A percentile compares a stretch with the other conserved stretches of the same genome.
Evolutionary conservation across 2,888 invertebrate species (phyloP).

Genomic region (Buathra laborator): DNA sequence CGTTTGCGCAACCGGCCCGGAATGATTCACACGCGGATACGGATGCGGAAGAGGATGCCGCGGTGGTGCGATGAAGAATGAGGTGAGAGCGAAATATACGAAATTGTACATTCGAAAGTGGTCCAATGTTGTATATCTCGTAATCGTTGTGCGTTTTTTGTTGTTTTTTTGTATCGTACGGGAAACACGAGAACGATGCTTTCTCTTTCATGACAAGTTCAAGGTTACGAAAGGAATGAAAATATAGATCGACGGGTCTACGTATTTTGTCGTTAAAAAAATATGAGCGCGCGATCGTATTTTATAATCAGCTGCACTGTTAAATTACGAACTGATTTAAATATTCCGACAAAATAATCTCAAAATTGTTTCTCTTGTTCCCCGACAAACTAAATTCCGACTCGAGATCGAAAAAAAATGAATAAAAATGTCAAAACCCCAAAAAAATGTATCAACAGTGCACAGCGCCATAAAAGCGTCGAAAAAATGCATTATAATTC

Average conservation of each 20-base stretch:
- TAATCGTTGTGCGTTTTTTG: slow-evolving; percentile 35
- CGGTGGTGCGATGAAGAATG: slow-evolving; percentile 11
- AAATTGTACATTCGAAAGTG: slow-evolving; percentile 53
- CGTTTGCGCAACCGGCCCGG: slow-evolving; percentile 18
- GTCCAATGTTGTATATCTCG: slow-evolving; percentile 25
- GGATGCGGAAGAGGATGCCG: slow-evolving; percentile 37
- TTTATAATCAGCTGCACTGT: no score
- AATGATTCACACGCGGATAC: slow-evolving; percentile 21
- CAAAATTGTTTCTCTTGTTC: no score
- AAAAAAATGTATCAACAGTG: no score
- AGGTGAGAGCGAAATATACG: slow-evolving; percentile 17
- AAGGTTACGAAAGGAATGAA: slow-evolving; percentile 10
- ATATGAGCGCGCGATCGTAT: neutral
- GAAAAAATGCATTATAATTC: neutral
- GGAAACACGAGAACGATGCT: slow-evolving; percentile 25
- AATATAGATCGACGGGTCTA: neutral
- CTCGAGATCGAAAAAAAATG: neutral
- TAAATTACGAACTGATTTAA: no score
- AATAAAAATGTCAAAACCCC: neutral
- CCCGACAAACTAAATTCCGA: no score
- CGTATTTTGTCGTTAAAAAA: neutral
- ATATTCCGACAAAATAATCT: no score
- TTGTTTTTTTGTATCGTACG: slow-evolving; percentile 13
- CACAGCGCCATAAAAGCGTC: neutral
- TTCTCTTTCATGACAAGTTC: slow-evolving; percentile 43